phyloP scores from a whole-genome alignment of 2,888 invertebrate species.

The Dexiosoma caninum region DNA sequence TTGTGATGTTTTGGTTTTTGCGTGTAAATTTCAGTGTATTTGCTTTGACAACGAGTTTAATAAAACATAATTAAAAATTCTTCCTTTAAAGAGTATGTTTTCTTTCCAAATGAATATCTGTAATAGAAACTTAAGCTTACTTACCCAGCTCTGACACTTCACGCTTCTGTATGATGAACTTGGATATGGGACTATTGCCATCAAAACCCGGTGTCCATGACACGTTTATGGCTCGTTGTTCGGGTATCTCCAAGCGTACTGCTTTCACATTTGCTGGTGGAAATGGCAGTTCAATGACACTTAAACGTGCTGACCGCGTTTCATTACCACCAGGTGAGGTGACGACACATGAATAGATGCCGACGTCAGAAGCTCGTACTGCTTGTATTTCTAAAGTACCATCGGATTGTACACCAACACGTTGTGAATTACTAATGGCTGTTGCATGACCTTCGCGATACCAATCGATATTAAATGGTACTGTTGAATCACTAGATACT shows the following conservation, averaged over 20 bases:
- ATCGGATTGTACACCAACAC: conserved; percentile 86
- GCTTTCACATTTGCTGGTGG: conserved; percentile 93
- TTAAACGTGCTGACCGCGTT: conserved; percentile 88
- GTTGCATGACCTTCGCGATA: conserved; percentile 87
- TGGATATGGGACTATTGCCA: conserved; percentile 96
- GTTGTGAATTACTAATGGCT: conserved; percentile 82
- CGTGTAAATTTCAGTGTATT: too few relatives aligned
- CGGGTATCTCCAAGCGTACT: conserved; percentile 82
- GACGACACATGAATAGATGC: conserved; percentile 93
- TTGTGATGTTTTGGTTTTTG: too few relatives aligned
- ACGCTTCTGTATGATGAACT: conserved; percentile 94
- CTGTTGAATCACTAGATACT: conserved; percentile 93
- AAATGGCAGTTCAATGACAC: conserved; percentile 96
- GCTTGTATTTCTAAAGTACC: conserved; percentile 93
- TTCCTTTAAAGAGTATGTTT: too few relatives aligned
- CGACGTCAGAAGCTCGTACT: conserved; percentile 94
- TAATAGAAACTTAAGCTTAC: too few relatives aligned
- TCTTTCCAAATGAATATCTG: too few relatives aligned
- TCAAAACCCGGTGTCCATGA: conserved; percentile 98
- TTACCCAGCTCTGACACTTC: conserved; percentile 92
- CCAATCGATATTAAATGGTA: conserved; percentile 92
- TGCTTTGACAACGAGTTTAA: background rate
- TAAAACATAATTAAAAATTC: too few relatives aligned
- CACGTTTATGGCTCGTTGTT: conserved; percentile 90
- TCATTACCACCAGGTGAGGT: conserved; percentile 95